Evolutionary conservation across 92 coral and sea anemone species (phyloP).

Genomic region (Isaurus tuberculatus): DNA sequence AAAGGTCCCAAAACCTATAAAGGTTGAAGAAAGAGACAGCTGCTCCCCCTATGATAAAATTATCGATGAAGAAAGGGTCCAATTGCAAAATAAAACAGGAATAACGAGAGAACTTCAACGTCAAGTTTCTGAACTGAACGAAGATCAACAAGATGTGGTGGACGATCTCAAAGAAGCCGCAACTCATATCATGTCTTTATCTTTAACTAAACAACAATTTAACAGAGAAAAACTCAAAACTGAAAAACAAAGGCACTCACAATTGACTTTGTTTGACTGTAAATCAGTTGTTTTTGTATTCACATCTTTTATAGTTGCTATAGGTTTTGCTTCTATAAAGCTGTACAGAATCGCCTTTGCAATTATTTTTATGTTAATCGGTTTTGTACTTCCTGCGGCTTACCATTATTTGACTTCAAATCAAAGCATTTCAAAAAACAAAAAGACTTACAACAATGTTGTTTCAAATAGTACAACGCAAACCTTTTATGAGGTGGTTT

Average conservation of each 20-base stretch:
- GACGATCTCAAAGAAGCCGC: slow-evolving; percentile 71
- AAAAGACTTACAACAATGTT: not conserved
- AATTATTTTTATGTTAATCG: not conserved
- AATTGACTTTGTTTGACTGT: not conserved
- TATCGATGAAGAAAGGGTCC: slow-evolving; percentile 48
- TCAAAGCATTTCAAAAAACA: not conserved
- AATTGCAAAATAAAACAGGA: slow-evolving; percentile 42
- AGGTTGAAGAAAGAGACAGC: slow-evolving; percentile 46
- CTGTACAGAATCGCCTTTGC: slow-evolving; percentile 24
- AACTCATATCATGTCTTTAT: slow-evolving; percentile 46
- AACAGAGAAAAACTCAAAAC: not conserved
- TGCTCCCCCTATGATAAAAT: not conserved
- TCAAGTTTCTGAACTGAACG: slow-evolving; percentile 69
- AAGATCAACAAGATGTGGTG: slow-evolving; percentile 64
- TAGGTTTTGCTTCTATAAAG: slow-evolving; percentile 16
- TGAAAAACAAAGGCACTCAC: not conserved
- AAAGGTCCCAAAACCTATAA: slow-evolving; percentile 51
- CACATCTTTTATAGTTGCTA: not conserved
- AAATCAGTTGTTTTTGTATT: slow-evolving; percentile 27
- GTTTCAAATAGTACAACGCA: not conserved
- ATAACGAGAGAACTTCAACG: slow-evolving; percentile 61
- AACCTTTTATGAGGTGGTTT: slow-evolving; percentile 18
- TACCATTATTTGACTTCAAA: not conserved
- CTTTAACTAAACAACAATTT: not conserved
- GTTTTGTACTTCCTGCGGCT: slow-evolving; percentile 19